phyloP scores from a whole-genome alignment of 2,113 vertebrate genomes.

The Sula dactylatra region DNA sequence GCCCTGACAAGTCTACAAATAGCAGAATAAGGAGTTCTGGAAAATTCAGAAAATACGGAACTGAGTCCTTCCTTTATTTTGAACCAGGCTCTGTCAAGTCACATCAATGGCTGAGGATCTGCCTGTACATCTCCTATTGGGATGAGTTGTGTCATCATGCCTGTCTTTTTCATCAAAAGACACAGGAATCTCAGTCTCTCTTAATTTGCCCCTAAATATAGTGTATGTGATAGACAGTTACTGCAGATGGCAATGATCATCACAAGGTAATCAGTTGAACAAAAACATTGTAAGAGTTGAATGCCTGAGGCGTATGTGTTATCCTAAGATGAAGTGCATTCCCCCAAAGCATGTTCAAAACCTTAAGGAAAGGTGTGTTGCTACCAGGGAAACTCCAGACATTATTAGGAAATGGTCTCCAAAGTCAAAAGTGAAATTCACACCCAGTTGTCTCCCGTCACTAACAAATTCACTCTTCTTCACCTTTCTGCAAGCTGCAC shows the following conservation, averaged over 20 bases:
- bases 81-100: background rate
- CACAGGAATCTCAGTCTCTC: background rate
- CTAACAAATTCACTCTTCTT: background rate
- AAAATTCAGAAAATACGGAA: background rate
- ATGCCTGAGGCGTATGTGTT: background rate
- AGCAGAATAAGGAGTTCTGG: background rate
- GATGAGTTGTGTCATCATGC: background rate
- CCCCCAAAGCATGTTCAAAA: background rate
- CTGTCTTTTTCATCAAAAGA: background rate
- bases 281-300: background rate
- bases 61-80: background rate
- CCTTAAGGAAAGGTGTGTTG: background rate
- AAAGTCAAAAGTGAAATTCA: background rate
- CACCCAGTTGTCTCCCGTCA: background rate
- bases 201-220: background rate
- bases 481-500: background rate
- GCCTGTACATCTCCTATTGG: background rate
- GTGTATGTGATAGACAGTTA: too few species aligned
- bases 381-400: background rate
- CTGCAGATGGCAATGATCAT: background rate
- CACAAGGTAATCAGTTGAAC: fast-evolving
- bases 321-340: background rate
- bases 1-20: background rate
- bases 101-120: background rate
- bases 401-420: background rate